These are phyloP conservation scores for Hypanus sabinus DNA, from an alignment of 2,113 vertebrate species.

Conservation along the genomic window DNA sequence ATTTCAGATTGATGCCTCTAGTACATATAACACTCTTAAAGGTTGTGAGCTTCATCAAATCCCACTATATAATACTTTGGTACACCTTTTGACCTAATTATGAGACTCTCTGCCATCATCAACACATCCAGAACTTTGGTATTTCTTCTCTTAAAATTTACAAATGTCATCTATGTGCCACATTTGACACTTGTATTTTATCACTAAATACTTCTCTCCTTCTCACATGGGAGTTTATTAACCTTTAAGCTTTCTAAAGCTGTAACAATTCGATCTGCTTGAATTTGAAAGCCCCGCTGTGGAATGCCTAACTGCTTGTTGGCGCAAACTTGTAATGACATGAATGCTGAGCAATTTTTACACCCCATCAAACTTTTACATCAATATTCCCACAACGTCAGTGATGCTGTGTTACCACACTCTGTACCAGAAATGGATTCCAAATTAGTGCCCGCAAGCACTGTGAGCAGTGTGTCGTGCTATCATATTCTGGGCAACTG, in stretches of 20 bases:
- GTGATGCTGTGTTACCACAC: neutral
- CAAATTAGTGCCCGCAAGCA: neutral
- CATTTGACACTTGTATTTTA: neutral
- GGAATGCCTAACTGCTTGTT: neutral
- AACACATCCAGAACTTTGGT: neutral
- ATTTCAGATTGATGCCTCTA: neutral
- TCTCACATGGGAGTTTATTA: neutral
- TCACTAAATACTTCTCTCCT: neutral
- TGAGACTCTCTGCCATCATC: neutral
- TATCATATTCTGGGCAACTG: neutral
- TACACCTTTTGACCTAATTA: neutral
- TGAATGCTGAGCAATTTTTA: neutral
- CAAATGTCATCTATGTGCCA: neutral
- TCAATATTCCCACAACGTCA: neutral
- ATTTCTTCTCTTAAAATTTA: neutral
- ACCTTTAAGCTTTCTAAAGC: constrained; percentile 2
- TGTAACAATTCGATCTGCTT: neutral
- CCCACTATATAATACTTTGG: neutral
- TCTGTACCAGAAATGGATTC: neutral
- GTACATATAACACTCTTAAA: neutral
- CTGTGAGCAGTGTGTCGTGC: neutral
- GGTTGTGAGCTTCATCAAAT: neutral
- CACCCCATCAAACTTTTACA: neutral
- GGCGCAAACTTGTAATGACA: neutral
- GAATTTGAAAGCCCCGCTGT: neutral